Evolutionary conservation across 2,888 invertebrate genomes (phyloP).

Genomic region (Tachina lurida): DNA sequence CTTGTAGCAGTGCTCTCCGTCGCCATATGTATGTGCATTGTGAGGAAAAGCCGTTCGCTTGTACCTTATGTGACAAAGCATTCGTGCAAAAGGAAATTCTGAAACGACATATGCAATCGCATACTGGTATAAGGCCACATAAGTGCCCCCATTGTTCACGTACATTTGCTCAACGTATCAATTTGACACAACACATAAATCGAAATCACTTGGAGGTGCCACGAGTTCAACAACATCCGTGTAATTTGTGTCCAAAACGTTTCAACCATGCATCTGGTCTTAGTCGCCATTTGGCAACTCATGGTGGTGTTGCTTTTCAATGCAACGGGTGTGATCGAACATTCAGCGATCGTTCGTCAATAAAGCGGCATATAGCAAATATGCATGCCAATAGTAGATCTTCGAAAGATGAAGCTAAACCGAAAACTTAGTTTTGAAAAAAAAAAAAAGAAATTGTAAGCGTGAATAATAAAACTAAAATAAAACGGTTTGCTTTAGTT

Average conservation of each 20-base stretch:
- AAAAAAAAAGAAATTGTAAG: no score
- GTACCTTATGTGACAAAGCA: slow-evolving; percentile 85
- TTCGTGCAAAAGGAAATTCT: slow-evolving; percentile 90
- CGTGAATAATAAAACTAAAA: no score
- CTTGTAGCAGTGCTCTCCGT: slow-evolving; percentile 86
- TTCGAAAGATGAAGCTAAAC: slow-evolving; percentile 15
- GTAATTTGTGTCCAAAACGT: slow-evolving; percentile 86
- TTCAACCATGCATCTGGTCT: slow-evolving; percentile 86
- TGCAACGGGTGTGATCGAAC: slow-evolving; percentile 87
- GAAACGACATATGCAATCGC: slow-evolving; percentile 85
- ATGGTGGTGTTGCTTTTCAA: slow-evolving; percentile 86
- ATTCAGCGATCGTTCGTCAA: slow-evolving; percentile 89
- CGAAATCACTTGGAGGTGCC: slow-evolving; percentile 85
- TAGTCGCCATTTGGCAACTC: slow-evolving; percentile 87
- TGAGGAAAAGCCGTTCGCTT: slow-evolving; percentile 83
- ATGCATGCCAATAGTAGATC: slow-evolving; percentile 75
- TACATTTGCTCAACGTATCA: slow-evolving; percentile 89
- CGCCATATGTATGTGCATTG: slow-evolving; percentile 89
- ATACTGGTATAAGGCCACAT: slow-evolving; percentile 86
- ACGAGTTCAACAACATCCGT: slow-evolving; percentile 86
- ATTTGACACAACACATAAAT: slow-evolving; percentile 86
- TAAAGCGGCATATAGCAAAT: slow-evolving; percentile 85
- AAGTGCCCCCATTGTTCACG: slow-evolving; percentile 87
- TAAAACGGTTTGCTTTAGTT: background rate
- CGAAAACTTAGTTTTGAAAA: background rate